Conservation (phyloP, 2,113 vertebrate species). For the Arvicanthis niloticus region DNA sequence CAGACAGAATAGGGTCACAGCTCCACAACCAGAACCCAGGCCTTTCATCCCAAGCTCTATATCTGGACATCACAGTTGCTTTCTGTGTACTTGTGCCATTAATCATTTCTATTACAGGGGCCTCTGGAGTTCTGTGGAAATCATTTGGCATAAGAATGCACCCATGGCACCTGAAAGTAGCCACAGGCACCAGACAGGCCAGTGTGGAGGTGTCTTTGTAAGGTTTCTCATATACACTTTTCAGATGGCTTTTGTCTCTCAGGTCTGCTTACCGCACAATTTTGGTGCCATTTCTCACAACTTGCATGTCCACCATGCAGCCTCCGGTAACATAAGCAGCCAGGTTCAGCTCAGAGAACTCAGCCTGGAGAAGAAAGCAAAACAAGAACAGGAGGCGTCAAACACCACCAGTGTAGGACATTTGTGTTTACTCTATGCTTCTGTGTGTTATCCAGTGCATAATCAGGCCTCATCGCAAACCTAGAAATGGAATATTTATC, state of each 20-base stretch:
- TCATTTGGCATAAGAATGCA: background rate
- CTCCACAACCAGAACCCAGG: background rate
- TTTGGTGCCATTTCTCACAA: constrained; percentile 93
- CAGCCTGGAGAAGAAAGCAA: constrained; percentile 88
- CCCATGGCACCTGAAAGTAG: accelerated
- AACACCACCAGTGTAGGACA: background rate
- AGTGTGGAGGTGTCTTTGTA: background rate
- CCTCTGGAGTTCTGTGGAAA: background rate
- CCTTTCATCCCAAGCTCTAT: background rate
- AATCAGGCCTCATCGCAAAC: background rate
- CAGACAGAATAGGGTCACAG: background rate
- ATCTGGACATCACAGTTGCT: background rate
- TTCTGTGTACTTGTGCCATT: background rate
- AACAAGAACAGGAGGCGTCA: constrained; percentile 48
- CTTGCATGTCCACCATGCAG: constrained; percentile 97
- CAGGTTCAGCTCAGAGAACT: constrained; percentile 97
- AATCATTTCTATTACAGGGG: background rate
- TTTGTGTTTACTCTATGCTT: accelerated
- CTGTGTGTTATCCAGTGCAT: background rate
- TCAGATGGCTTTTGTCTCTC: background rate
- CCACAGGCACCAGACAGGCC: background rate
- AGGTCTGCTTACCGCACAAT: constrained; percentile 93
- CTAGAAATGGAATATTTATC: background rate
- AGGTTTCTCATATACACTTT: background rate
- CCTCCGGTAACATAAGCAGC: constrained; percentile 93